phyloP scores from a whole-genome alignment of 2,888 invertebrate genomes.

The Geotrupes spiniger region DNA sequence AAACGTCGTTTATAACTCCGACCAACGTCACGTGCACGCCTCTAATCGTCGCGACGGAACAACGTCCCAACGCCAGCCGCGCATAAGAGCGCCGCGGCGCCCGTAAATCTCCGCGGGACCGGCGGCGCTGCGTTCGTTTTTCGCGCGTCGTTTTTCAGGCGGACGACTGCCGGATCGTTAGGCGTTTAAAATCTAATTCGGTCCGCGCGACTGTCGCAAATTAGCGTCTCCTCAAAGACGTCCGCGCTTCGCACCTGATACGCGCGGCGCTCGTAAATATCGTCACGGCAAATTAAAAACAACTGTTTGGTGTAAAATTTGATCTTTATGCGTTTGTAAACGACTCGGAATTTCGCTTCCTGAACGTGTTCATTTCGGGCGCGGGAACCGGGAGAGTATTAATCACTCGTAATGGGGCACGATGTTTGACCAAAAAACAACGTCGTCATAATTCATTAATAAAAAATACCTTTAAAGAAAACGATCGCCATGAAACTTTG shows the following conservation, averaged over 20 bases:
- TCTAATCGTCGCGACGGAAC: constrained; percentile 42
- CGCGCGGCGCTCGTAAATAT: constrained; percentile 45
- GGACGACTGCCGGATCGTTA: constrained; percentile 46
- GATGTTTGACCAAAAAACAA: too few species aligned
- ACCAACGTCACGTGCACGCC: constrained; percentile 43
- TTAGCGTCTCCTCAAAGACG: constrained; percentile 46
- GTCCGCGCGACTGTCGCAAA: constrained; percentile 46
- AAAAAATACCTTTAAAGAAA: too few species aligned
- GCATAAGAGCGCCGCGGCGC: constrained; percentile 33
- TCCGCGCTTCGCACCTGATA: constrained; percentile 47
- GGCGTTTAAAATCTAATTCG: constrained; percentile 52
- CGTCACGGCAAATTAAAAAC: constrained; percentile 52
- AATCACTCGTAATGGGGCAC: too few species aligned
- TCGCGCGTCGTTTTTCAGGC: constrained; percentile 46
- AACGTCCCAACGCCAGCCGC: constrained; percentile 31
- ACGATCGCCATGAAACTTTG: too few species aligned
- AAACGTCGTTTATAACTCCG: constrained; percentile 46
- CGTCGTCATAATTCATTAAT: too few species aligned
- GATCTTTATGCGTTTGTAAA: constrained; percentile 24
- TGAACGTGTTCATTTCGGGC: too few species aligned
- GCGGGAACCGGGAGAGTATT: too few species aligned
- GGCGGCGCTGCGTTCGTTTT: constrained; percentile 35
- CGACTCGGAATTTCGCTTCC: background rate
- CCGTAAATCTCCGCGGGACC: constrained; percentile 40
- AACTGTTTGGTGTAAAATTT: constrained; percentile 48